Base-by-base conservation (phyloP, 2,113 vertebrate species). In the Aix galericulata region DNA sequence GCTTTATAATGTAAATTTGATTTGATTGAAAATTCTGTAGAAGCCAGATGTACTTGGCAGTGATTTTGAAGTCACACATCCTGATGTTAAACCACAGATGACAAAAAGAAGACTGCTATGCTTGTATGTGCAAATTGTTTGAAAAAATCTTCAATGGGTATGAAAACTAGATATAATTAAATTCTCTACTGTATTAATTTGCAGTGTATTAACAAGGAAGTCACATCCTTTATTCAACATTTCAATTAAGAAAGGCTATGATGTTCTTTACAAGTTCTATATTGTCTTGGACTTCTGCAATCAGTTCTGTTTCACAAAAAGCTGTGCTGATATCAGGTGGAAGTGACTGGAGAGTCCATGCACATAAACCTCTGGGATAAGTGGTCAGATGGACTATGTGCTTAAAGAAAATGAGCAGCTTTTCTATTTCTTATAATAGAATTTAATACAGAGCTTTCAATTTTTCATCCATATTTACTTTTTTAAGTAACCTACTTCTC, bases 1-100 rank as follows among this genome's bases (percentile, higher is more conserved):
- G 74, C 90, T 97, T 97, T 97, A 74, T 97, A 95, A 98, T 97
- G 97, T 88, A 97, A 96, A 97, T 97, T 68, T 90, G 56, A 88
- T 89, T 88, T 82, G 87, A 94, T 81, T 95, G 93, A 85, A 95
- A 63, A 48, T 84, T 93, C 44, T 88, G 42, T 90, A 80, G 91
- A 95, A 93, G 52, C 38, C 58, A 87, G 89, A 72, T 83, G 27
- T 58, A 64, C 92, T 84, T 88, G 90, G 93, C 74, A 90, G 38
- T 78, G 76, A 88, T 91, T 40, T 96, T 4, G 3, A 75, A 86
- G 84, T 94, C 84, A 34, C 5, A 11, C 63, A 67, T 96, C 73
- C 72, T 95, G 68, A 73, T 89, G 73, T 77, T 83, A 93, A 91
- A 77, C 40, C n/a, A 60, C 44, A 69, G 79, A 55, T 73, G 36